phyloP scores from a whole-genome alignment of 2,797 vertebrate genomes.

The Pseudochaenichthys georgianus region DNA sequence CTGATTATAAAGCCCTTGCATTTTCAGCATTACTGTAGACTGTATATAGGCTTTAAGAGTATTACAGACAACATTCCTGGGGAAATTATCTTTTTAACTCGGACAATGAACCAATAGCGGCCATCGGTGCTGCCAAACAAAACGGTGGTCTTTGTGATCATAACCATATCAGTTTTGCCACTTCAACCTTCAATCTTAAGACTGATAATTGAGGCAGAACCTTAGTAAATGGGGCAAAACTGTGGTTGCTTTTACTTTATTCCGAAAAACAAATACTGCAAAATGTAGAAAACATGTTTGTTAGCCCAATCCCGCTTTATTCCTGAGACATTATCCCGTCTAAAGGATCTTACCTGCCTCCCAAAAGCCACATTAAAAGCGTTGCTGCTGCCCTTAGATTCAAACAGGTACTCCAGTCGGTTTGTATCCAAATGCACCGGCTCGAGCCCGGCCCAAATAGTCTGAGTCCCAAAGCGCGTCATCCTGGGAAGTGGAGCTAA shows the following conservation, averaged over 20 bases:
- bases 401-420: slow-evolving; percentile 81
- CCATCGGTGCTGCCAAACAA: too few species aligned
- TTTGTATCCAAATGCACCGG: slow-evolving; percentile 81
- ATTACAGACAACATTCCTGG: too few species aligned
- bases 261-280: background rate
- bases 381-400: slow-evolving; percentile 67
- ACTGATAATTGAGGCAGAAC: too few species aligned
- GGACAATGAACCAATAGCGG: too few species aligned
- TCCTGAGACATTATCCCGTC: background rate
- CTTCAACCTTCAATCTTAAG: too few species aligned
- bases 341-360: slow-evolving; percentile 69
- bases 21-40: too few species aligned
- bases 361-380: slow-evolving; percentile 53
- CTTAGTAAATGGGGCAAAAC: background rate
- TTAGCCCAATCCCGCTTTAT: background rate
- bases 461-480: slow-evolving; percentile 83
- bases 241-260: background rate
- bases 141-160: too few species aligned
- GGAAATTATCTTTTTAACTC: too few species aligned
- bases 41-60: too few species aligned
- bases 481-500: slow-evolving; percentile 79
- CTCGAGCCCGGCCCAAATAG: slow-evolving; percentile 85
- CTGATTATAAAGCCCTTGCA: too few species aligned
- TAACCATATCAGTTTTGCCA: too few species aligned
- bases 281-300: background rate